Evolutionary conservation across 2,113 vertebrate genomes (phyloP).

Genomic region (Lagenorhynchus albirostris): DNA sequence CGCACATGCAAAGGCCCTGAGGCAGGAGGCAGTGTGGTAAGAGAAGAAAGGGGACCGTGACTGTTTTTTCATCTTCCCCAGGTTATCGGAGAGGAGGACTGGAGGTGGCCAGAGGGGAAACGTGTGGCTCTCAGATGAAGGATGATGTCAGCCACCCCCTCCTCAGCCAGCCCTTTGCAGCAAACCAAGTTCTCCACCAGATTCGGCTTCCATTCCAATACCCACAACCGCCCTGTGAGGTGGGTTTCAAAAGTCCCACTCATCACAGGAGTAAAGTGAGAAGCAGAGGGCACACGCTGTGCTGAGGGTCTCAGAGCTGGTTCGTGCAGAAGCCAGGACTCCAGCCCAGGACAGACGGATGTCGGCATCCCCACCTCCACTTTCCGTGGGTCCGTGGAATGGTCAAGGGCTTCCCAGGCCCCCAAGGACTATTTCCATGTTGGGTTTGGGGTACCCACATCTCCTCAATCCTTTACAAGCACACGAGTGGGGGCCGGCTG

Average conservation of each 20-base stretch:
- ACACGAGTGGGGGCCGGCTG: neutral
- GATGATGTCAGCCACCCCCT: neutral
- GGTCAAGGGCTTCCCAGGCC: neutral
- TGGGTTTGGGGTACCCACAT: neutral
- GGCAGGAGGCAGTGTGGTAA: neutral
- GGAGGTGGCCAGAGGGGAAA: neutral
- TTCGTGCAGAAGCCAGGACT: neutral
- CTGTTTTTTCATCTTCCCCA: neutral
- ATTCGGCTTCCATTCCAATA: neutral
- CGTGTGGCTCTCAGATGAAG: neutral
- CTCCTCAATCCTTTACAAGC: neutral
- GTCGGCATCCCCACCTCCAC: fast-evolving
- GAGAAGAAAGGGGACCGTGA: neutral
- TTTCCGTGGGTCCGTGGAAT: neutral
- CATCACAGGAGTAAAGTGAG: neutral
- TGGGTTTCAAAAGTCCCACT: neutral
- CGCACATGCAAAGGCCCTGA: neutral
- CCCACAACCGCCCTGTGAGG: neutral
- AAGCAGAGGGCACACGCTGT: neutral
- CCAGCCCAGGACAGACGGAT: neutral
- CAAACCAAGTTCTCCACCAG: neutral
- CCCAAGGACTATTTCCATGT: neutral
- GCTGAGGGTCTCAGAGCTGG: neutral
- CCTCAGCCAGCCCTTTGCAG: neutral
- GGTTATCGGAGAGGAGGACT: neutral